Percentiles rank a stretch among this genome's conserved stretches.
These are phyloP conservation scores for Phodopus roborovskii DNA, from an alignment of 2,113 vertebrate species.

Conservation along the genomic window DNA sequence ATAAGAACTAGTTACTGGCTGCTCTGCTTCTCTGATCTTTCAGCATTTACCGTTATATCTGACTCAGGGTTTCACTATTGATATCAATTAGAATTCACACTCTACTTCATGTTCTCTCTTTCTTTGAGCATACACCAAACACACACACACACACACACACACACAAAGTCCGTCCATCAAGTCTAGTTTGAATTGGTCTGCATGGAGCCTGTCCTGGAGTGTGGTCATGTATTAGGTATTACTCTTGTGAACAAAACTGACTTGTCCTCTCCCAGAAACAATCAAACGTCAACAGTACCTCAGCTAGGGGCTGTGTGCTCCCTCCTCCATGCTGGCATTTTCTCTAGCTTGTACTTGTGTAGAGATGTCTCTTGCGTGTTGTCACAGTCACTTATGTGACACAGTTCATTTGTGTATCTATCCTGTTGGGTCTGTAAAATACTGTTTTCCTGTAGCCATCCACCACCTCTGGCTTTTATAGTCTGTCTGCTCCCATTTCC, in stretches of 20 bases:
- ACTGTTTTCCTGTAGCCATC: too few relatives aligned
- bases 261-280: too few relatives aligned
- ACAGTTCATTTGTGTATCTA: not conserved
- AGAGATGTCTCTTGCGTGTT: not conserved
- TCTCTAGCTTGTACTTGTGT: not conserved
- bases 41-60: too few relatives aligned
- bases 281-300: not conserved
- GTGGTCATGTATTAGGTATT: too few relatives aligned
- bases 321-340: not conserved
- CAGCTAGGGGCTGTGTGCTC: not conserved
- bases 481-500: too few relatives aligned
- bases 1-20: too few relatives aligned
- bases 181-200: not conserved
- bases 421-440: not conserved
- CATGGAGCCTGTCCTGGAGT: not conserved
- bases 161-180: not conserved
- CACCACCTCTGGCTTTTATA: too few relatives aligned
- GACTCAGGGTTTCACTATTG: too few relatives aligned
- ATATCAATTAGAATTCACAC: too few relatives aligned
- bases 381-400: not conserved
- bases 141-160: not conserved
- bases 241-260: not conserved
- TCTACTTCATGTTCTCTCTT: not conserved
- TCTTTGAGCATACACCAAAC: not conserved
- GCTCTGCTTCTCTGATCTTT: too few relatives aligned